Base-by-base conservation (phyloP, 2,888 invertebrate genomes). In the Tetragnatha montana region DNA sequence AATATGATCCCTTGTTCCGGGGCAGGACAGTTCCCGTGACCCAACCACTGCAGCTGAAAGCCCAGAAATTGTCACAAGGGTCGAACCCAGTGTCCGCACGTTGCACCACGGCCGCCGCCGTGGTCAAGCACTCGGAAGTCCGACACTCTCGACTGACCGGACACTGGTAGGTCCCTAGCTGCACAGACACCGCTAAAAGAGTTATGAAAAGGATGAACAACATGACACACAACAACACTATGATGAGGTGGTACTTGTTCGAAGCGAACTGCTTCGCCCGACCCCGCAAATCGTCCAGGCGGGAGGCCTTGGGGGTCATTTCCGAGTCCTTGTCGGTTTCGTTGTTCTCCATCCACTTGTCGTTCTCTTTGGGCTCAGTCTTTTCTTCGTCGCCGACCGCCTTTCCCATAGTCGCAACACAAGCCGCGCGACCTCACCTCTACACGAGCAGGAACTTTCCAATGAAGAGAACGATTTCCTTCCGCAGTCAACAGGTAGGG, bases 31-130 rank as follows among this genome's bases (percentile, higher is more conserved):
- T 93, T 12, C 93, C 93, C 22, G 93, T 92, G 22, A 94, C 92
- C 94, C 95, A 95, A 49, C 94, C 93, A 1, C 95, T 95, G 92
- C 95, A 95, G 1, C 95, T 93, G 92, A 94, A 95, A 50, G 93
- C 93, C 94, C 94, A 94, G 92, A 94, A 94, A 92, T 95, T 93
- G 12, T 94, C 93, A 92, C 95, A 95, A 1, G 95, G 95, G 70
- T 93, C 92, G 0, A 92, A 91, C 8, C 91, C 91, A 8, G 71
- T 86, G 91, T 93, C 93, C 89, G 93, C 73, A 3, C 79, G 75
- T n/a, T 74, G 68, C 69, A 91, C 83, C 14, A 95, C 95, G 94
- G 94, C 94, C 60, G 95, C 94, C 47, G 95, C 94, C n/a, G 94
- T 94, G 78, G 93, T 92, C 69, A 95, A 93, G 92, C 95, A 95